Conservation (phyloP, 2,888 invertebrate species). For the Melieria crassipennis region DNA sequence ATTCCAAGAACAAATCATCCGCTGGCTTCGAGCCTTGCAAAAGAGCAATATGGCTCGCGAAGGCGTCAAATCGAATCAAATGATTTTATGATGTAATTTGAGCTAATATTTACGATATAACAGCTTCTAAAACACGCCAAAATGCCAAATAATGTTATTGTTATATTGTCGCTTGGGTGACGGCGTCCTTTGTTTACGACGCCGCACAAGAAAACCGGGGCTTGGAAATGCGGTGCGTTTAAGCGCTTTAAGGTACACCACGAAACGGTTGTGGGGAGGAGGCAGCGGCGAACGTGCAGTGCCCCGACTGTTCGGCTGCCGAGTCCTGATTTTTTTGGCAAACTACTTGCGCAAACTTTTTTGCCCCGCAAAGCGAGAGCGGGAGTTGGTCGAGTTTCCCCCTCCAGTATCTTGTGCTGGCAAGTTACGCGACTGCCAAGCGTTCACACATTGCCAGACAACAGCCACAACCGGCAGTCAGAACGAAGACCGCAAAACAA, state of each 20-base stretch:
- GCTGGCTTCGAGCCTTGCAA: no score
- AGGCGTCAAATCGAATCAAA: constrained; percentile 66
- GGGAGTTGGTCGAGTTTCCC: no score
- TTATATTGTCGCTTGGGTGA: constrained; percentile 63
- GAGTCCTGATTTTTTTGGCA: constrained; percentile 1
- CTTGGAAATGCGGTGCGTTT: neutral
- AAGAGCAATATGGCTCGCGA: no score
- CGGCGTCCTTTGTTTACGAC: constrained; percentile 7
- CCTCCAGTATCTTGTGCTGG: no score
- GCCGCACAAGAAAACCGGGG: no score
- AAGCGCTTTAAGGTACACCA: constrained; percentile 9
- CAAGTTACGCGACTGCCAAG: no score
- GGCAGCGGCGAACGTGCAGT: neutral
- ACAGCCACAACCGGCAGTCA: neutral
- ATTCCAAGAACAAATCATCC: no score
- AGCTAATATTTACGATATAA: constrained; percentile 66
- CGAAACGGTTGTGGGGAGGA: neutral
- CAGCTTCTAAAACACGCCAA: constrained; percentile 61
- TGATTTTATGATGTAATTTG: constrained; percentile 66
- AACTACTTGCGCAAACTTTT: neutral
- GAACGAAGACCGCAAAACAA: constrained; percentile 42
- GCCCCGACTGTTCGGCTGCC: neutral
- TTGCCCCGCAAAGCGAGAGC: no score
- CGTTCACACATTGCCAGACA: no score
- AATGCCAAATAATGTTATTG: constrained; percentile 64